These are phyloP conservation scores for Biston betularia DNA, from an alignment of 2,888 invertebrate genomes.

Conservation along the genomic window DNA sequence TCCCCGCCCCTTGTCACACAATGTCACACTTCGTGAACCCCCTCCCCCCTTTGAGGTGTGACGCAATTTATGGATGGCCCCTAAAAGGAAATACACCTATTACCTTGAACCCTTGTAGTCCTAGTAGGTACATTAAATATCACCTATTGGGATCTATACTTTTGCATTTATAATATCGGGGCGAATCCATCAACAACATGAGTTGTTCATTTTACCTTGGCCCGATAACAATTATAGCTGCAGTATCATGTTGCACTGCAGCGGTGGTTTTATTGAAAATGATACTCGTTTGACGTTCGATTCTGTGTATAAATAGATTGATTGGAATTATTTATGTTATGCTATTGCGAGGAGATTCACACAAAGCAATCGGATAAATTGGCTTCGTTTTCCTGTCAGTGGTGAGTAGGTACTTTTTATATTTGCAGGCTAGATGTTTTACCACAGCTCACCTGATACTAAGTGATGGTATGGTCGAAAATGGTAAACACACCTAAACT, in stretches of 20 bases:
- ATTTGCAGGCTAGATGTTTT: too few species aligned
- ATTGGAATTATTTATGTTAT: conserved; percentile 2
- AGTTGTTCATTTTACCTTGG: neutral
- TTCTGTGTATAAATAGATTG: conserved; percentile 7
- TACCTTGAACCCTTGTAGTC: too few species aligned
- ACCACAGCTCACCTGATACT: too few species aligned
- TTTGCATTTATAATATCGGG: too few species aligned
- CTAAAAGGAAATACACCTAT: too few species aligned
- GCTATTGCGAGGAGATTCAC: neutral
- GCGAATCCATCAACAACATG: neutral
- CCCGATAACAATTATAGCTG: neutral
- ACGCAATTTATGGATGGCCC: too few species aligned
- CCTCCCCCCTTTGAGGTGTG: too few species aligned
- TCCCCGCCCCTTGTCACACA: too few species aligned
- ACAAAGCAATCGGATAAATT: neutral
- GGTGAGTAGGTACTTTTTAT: neutral
- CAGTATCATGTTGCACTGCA: conserved; percentile 4
- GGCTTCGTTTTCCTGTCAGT: neutral
- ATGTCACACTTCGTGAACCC: too few species aligned
- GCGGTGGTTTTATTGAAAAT: conserved; percentile 3
- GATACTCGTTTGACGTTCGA: conserved; percentile 10
- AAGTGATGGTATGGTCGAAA: too few species aligned
- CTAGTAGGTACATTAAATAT: too few species aligned
- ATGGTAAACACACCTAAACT: too few species aligned
- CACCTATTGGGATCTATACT: neutral